phyloP scores from a whole-genome alignment of 2,888 invertebrate genomes.

The Chymomyza procnemis region DNA sequence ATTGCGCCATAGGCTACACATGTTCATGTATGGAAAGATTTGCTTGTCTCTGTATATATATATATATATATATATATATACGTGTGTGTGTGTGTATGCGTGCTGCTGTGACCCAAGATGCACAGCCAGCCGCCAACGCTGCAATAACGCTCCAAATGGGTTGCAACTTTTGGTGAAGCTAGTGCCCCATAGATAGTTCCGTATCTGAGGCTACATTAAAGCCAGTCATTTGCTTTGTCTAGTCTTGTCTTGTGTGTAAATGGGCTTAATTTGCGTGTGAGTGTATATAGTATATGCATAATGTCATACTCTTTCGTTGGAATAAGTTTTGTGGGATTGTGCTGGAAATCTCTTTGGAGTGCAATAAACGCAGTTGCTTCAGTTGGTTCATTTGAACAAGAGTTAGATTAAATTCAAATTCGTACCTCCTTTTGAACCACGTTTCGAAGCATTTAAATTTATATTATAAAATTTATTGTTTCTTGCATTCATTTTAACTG shows the following conservation, averaged over 20 bases:
- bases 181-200: neutral
- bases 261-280: constrained; percentile 47
- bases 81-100: neutral
- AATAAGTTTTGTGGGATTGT: neutral
- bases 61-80: too few species aligned
- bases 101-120: neutral
- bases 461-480: too few species aligned
- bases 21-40: neutral
- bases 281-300: constrained; percentile 19
- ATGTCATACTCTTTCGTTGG: constrained; percentile 10
- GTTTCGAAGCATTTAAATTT: too few species aligned
- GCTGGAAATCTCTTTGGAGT: too few species aligned
- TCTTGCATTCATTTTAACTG: too few species aligned
- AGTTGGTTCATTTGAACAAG: too few species aligned
- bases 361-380: too few species aligned
- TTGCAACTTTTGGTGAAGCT: neutral
- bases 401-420: too few species aligned
- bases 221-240: neutral
- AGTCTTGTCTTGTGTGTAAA: neutral
- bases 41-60: neutral
- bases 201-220: neutral
- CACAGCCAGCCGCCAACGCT: neutral
- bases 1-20: neutral
- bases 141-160: neutral
- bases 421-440: too few species aligned